Evolutionary conservation across 1,140 invertebrate genomes (phyloP).

Genomic region (Microplitis demolitor): DNA sequence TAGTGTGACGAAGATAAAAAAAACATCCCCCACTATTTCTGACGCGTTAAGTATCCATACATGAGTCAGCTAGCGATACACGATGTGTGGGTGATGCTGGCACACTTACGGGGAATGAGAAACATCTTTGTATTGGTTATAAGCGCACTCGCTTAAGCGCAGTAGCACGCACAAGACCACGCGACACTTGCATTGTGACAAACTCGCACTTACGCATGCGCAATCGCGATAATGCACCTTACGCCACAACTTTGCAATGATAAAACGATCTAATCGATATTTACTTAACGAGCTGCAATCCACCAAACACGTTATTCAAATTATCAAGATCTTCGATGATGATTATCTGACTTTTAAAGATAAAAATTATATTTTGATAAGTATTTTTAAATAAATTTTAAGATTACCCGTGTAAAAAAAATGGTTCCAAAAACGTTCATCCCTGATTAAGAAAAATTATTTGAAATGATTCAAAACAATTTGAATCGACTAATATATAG

Average conservation of each 20-base stretch:
- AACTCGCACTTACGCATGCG: constrained; percentile 21
- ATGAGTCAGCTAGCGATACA: constrained; percentile 28
- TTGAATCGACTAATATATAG: too few relatives aligned
- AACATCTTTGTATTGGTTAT: background rate
- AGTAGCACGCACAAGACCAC: constrained; percentile 16
- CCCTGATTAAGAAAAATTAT: background rate
- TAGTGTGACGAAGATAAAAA: constrained; percentile 27
- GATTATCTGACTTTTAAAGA: background rate
- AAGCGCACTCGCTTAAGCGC: background rate
- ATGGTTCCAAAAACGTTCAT: background rate
- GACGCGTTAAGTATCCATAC: constrained; percentile 6
- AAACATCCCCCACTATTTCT: constrained; percentile 40
- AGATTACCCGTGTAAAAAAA: background rate
- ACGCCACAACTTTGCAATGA: constrained; percentile 2
- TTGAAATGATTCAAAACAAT: too few relatives aligned
- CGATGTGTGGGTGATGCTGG: constrained; percentile 42
- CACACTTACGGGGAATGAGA: constrained; percentile 36
- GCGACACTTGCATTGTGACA: constrained; percentile 5
- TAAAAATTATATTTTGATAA: too few relatives aligned
- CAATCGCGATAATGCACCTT: constrained; percentile 12
- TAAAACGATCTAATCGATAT: constrained; percentile 43
- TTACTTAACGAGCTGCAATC: constrained; percentile 45
- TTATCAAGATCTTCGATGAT: constrained; percentile 46
- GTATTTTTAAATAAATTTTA: too few relatives aligned
- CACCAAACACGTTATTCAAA: constrained; percentile 28